A percentile compares a stretch with the other conserved stretches of the same genome.
Evolutionary conservation across 2,888 invertebrate species (phyloP).

Genomic region (Agrypnus murinus): DNA sequence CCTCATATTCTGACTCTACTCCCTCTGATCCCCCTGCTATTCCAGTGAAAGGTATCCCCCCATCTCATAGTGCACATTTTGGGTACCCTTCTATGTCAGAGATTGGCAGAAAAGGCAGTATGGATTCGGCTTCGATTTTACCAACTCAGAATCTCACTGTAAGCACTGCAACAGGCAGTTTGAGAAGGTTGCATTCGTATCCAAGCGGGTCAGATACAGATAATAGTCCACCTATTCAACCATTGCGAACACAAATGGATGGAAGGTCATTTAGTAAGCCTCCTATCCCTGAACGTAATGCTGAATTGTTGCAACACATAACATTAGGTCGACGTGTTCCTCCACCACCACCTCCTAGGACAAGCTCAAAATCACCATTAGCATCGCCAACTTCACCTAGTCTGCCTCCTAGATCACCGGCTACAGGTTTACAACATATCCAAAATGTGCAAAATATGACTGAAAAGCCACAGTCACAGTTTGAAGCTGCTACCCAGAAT

Average conservation of each 20-base stretch:
- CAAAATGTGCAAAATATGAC: constrained; percentile 70
- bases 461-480: constrained; percentile 67
- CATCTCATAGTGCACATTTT: constrained; percentile 58
- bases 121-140: constrained; percentile 72
- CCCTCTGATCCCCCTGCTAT: constrained; percentile 66
- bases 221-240: constrained; percentile 83
- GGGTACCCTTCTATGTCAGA: constrained; percentile 72
- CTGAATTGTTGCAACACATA: constrained; percentile 83
- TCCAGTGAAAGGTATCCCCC: constrained; percentile 66
- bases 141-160: constrained; percentile 69
- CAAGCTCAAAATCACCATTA: constrained; percentile 90
- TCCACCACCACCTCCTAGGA: constrained; percentile 94
- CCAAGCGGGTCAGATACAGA: constrained; percentile 90
- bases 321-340: constrained; percentile 83
- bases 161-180: constrained; percentile 73
- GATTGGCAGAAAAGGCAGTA: constrained; percentile 74
- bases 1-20: constrained; percentile 60
- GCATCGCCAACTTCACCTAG: constrained; percentile 88
- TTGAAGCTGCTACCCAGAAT: constrained; percentile 70
- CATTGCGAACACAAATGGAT: constrained; percentile 68
- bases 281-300: constrained; percentile 88
- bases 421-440: constrained; percentile 68
- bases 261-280: constrained; percentile 79
- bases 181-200: constrained; percentile 87
- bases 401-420: constrained; percentile 76